Evolutionary conservation across 2,888 invertebrate species (phyloP).

Genomic region (Epirrhoe tristata): DNA sequence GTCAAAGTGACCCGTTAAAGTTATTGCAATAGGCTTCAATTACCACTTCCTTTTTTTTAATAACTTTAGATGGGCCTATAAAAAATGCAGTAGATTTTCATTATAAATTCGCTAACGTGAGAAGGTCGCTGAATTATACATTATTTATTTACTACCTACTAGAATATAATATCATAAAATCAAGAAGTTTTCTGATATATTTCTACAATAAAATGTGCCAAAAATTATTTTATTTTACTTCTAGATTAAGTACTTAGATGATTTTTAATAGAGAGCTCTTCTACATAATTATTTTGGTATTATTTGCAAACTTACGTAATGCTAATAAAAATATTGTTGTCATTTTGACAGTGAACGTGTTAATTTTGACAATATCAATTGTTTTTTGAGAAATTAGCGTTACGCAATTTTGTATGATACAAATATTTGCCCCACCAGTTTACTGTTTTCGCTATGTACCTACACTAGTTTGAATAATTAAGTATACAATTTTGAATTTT

Average conservation of each 20-base stretch:
- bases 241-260: not conserved
- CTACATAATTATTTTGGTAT: slow-evolving; percentile 9
- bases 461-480: slow-evolving; percentile 61
- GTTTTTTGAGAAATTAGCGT: slow-evolving; percentile 23
- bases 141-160: too few relatives aligned
- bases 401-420: slow-evolving; percentile 33
- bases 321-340: slow-evolving; percentile 9
- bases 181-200: slow-evolving; percentile 8
- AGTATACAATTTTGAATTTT: slow-evolving; percentile 66
- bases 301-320: slow-evolving; percentile 9
- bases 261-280: slow-evolving; percentile 28
- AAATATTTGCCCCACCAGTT: slow-evolving; percentile 67
- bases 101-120: too few relatives aligned
- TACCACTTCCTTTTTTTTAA: too few relatives aligned
- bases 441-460: slow-evolving; percentile 64
- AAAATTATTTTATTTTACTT: slow-evolving; percentile 29
- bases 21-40: too few relatives aligned
- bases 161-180: slow-evolving; percentile 14
- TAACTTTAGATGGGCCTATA: too few relatives aligned
- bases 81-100: too few relatives aligned
- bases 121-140: not conserved
- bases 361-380: not conserved
- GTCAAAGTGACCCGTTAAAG: too few relatives aligned
- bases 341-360: slow-evolving; percentile 1
- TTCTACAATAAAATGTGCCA: slow-evolving; percentile 46